Evolutionary conservation across 1,140 invertebrate species (phyloP).

Genomic region (Pachypeltis micranthus): DNA sequence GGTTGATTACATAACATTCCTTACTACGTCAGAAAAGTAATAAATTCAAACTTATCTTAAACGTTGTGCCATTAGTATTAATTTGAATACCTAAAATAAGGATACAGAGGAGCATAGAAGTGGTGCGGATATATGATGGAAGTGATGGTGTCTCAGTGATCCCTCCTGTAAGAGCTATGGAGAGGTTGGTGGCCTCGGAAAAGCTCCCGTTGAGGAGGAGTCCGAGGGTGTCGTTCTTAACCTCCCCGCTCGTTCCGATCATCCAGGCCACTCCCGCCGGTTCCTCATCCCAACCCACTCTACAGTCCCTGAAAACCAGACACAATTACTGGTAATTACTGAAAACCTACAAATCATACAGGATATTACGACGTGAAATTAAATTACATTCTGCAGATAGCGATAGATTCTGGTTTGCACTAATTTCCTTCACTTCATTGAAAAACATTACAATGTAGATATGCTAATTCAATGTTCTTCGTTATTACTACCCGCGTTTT

Average conservation of each 20-base stretch:
- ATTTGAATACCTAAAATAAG: slow-evolving; percentile 50
- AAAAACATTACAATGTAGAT: too few relatives aligned
- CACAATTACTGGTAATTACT: too few relatives aligned
- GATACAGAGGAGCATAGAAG: slow-evolving; percentile 69
- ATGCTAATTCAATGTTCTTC: too few relatives aligned
- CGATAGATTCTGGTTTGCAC: too few relatives aligned
- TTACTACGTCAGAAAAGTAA: too few relatives aligned
- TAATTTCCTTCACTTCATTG: too few relatives aligned
- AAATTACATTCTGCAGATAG: too few relatives aligned
- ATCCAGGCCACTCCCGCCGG: slow-evolving; percentile 1
- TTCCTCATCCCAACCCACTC: slow-evolving; percentile 10
- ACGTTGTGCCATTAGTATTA: neutral
- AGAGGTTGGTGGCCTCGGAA: neutral
- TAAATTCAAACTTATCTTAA: neutral
- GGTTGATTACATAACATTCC: too few relatives aligned
- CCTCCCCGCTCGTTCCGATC: slow-evolving; percentile 12
- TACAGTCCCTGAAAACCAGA: slow-evolving; percentile 4
- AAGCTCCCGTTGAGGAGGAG: slow-evolving; percentile 7
- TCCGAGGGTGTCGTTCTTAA: slow-evolving; percentile 10
- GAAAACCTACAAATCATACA: too few relatives aligned
- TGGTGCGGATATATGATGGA: slow-evolving; percentile 69
- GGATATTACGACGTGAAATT: too few relatives aligned
- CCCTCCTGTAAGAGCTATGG: neutral
- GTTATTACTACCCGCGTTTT: too few relatives aligned
- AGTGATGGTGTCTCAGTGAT: slow-evolving; percentile 36